These are phyloP conservation scores for Paradoxurus hermaphroditus DNA, from an alignment of 2,113 vertebrate genomes.

Conservation along the genomic window DNA sequence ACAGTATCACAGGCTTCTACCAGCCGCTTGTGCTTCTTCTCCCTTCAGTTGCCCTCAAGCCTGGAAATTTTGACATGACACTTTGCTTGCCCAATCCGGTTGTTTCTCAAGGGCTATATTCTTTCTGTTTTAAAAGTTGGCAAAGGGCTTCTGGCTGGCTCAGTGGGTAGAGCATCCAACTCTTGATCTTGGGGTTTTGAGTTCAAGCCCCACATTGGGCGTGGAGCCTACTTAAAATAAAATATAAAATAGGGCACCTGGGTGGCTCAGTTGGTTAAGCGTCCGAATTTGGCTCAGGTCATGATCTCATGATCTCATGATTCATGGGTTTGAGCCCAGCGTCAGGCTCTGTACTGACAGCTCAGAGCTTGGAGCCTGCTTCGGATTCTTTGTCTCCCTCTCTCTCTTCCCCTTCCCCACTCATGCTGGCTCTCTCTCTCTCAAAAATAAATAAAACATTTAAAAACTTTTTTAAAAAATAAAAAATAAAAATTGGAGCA, in stretches of 20 bases:
- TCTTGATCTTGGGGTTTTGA: not conserved
- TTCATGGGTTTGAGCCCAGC: too few species aligned
- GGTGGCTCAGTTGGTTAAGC: too few species aligned
- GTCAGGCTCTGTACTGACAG: too few species aligned
- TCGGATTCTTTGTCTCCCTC: too few species aligned
- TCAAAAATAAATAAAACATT: not conserved
- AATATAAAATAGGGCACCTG: too few species aligned
- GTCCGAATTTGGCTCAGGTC: too few species aligned
- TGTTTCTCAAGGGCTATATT: not conserved
- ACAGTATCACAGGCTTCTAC: not conserved
- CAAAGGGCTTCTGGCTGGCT: not conserved
- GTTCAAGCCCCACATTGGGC: not conserved
- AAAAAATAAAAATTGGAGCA: too few species aligned
- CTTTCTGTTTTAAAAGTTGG: not conserved
- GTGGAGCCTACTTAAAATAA: too few species aligned
- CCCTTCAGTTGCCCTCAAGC: constrained; percentile 1
- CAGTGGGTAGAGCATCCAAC: not conserved
- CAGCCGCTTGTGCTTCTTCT: not conserved
- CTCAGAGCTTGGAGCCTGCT: too few species aligned
- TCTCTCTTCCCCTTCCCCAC: too few species aligned
- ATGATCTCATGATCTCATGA: too few species aligned
- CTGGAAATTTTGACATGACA: constrained; percentile 10
- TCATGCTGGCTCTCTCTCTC: not conserved
- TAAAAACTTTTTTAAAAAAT: too few species aligned
- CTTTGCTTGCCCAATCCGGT: not conserved